These are phyloP conservation scores for Odocoileus virginianus DNA, from an alignment of 2,113 vertebrate genomes.

Conservation along the genomic window DNA sequence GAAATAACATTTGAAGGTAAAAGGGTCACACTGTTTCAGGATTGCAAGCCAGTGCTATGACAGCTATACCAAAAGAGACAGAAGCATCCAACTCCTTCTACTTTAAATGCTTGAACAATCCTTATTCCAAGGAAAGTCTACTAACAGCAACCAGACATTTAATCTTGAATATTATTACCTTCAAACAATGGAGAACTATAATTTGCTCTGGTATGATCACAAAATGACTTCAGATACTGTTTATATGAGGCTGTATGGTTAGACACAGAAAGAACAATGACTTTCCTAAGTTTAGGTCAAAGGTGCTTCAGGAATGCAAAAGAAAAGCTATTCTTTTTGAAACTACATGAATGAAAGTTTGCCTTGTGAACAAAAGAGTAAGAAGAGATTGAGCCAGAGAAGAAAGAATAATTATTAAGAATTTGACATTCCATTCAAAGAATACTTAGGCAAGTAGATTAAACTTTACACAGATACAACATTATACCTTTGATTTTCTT, in stretches of 20 bases:
- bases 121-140: neutral
- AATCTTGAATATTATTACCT: neutral
- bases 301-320: conserved; percentile 62
- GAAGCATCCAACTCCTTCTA: neutral
- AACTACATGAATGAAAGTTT: conserved; percentile 37
- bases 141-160: neutral
- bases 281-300: conserved; percentile 33
- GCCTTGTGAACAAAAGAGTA: neutral
- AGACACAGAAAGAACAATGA: conserved; percentile 13
- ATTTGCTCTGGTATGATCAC: conserved; percentile 29
- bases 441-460: neutral
- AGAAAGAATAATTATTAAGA: conserved; percentile 15
- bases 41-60: neutral
- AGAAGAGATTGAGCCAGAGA: conserved; percentile 32
- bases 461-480: neutral
- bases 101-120: neutral
- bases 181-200: neutral
- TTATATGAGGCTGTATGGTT: conserved; percentile 44
- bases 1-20: neutral
- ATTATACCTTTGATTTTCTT: neutral
- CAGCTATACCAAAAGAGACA: neutral
- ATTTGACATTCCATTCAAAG: conserved; percentile 40
- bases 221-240: conserved; percentile 28
- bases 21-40: neutral
- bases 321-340: conserved; percentile 16